Conservation (phyloP, 2,888 invertebrate species). For the Oscheius sp. region DNA sequence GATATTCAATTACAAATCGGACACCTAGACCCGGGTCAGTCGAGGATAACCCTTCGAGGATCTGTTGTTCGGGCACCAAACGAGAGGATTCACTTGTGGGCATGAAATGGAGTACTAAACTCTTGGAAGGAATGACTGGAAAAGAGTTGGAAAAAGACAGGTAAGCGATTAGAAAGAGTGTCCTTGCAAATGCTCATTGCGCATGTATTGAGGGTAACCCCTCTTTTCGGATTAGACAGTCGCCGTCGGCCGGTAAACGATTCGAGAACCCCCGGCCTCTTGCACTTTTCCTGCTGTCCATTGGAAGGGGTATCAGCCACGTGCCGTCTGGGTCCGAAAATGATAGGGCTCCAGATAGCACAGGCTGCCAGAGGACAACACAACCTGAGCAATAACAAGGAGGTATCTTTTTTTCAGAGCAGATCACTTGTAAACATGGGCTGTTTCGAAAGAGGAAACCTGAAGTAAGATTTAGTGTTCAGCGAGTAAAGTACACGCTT, state of each 20-base stretch:
- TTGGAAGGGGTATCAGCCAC: constrained; percentile 1
- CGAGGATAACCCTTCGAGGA: background rate
- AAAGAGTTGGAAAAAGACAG: background rate
- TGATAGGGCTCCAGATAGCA: no score
- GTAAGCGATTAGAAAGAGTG: background rate
- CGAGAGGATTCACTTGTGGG: background rate
- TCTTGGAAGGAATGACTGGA: background rate
- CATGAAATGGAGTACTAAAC: no score
- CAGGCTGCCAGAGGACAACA: no score
- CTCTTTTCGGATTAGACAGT: constrained; percentile 38
- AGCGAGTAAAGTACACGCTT: no score
- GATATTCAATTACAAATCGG: constrained; percentile 38
- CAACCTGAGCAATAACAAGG: no score
- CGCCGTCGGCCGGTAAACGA: constrained; percentile 34
- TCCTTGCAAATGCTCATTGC: constrained; percentile 37
- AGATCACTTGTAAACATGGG: background rate
- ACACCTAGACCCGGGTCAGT: constrained; percentile 31
- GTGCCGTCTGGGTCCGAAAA: constrained; percentile 7
- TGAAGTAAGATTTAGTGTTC: no score
- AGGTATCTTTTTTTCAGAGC: no score
- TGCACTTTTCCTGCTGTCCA: background rate
- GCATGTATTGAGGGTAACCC: constrained; percentile 39
- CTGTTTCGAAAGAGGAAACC: no score
- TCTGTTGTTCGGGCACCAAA: background rate
- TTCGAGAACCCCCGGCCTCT: constrained; percentile 9